These are phyloP conservation scores for Gryllus bimaculatus DNA, from an alignment of 1,140 invertebrate species.

Conservation along the genomic window DNA sequence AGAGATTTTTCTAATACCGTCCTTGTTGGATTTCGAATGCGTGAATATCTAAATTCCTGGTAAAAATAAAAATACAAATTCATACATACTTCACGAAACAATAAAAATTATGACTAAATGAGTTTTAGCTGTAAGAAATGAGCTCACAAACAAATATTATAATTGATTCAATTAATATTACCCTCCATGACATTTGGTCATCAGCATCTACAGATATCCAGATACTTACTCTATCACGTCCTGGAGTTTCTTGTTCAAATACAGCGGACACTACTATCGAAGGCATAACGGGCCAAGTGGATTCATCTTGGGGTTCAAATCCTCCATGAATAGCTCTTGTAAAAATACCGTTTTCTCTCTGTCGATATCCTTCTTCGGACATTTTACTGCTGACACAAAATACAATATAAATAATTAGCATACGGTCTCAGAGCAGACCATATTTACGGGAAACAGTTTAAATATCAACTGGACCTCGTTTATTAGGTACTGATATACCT, in stretches of 20 bases:
- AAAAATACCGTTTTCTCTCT: background rate
- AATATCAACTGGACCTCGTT: too few species aligned
- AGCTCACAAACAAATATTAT: too few species aligned
- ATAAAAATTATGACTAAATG: too few species aligned
- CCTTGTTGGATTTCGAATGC: conserved; percentile 57
- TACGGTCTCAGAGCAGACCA: too few species aligned
- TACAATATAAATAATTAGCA: background rate
- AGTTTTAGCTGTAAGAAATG: too few species aligned
- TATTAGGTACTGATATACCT: too few species aligned
- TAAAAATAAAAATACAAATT: background rate
- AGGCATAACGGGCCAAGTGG: background rate
- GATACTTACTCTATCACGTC: background rate
- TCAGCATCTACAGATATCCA: too few species aligned
- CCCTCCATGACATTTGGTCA: too few species aligned
- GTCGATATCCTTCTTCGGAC: background rate
- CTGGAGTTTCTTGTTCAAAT: background rate
- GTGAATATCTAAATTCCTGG: conserved; percentile 35
- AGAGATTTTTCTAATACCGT: conserved; percentile 49
- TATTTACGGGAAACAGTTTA: too few species aligned
- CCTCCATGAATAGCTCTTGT: background rate
- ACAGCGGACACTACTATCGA: background rate
- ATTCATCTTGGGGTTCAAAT: background rate
- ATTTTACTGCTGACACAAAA: background rate
- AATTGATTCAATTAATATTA: too few species aligned
- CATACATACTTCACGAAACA: too few species aligned